Percentiles rank a stretch among this genome's conserved stretches.
Evolutionary conservation across 2,113 vertebrate species (phyloP).

Genomic region (Ibidorhyncha struthersii): DNA sequence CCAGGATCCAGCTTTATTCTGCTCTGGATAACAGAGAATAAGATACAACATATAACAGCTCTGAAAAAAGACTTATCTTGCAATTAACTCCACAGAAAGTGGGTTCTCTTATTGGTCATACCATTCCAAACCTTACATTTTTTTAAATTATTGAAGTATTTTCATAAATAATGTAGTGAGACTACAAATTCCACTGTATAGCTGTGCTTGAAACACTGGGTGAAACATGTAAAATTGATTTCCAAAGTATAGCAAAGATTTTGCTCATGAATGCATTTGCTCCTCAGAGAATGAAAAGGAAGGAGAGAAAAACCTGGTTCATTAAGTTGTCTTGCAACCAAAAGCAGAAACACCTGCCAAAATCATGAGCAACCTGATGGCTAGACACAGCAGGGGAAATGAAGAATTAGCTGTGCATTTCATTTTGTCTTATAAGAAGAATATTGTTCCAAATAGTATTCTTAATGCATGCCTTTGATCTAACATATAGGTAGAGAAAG

Average conservation of each 20-base stretch:
- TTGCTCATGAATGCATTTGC: constrained; percentile 8
- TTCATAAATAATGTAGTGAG: constrained; percentile 49
- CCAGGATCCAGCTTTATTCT: not conserved
- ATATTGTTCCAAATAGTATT: not conserved
- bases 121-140: not conserved
- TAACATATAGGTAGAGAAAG: not conserved
- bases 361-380: not conserved
- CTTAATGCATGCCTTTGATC: not conserved
- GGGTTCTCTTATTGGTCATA: not conserved
- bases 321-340: constrained; percentile 18
- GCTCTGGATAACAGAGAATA: not conserved
- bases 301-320: not conserved
- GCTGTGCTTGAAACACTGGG: not conserved
- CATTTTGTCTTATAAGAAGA: not conserved
- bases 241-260: not conserved
- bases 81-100: constrained; percentile 2
- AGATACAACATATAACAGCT: not conserved
- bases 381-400: not conserved
- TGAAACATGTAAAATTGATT: constrained; percentile 64
- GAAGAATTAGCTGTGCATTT: not conserved
- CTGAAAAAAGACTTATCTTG: constrained; percentile 9
- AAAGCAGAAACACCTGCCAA: constrained; percentile 27
- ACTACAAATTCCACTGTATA: not conserved
- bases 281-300: not conserved
- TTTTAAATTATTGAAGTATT: constrained; percentile 49